These are phyloP conservation scores for Carabus problematicus DNA, from an alignment of 2,888 invertebrate genomes.

Conservation along the genomic window DNA sequence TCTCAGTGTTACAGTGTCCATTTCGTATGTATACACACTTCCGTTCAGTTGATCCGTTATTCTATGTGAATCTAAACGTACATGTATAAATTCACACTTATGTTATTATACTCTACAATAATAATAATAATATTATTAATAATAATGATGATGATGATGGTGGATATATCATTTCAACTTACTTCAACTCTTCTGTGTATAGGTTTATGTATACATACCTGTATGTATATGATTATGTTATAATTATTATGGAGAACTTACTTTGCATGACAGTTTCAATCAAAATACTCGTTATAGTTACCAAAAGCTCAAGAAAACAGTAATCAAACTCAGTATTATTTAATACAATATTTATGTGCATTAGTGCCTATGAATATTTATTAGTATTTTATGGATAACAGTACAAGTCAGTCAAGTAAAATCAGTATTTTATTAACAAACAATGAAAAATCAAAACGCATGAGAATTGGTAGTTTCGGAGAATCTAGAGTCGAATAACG, in stretches of 20 bases:
- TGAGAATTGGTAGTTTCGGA: too few species aligned
- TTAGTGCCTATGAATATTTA: conserved; percentile 39
- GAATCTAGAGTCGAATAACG: too few species aligned
- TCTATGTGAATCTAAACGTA: too few species aligned
- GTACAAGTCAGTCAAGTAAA: conserved; percentile 40
- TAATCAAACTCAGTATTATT: conserved; percentile 42
- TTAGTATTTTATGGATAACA: conserved; percentile 42
- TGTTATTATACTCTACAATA: too few species aligned
- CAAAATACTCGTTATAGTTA: conserved; percentile 41
- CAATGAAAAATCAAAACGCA: conserved; percentile 10
- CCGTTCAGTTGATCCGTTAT: neutral
- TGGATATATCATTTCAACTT: neutral
- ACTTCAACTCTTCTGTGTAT: neutral
- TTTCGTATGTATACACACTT: neutral
- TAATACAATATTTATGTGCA: conserved; percentile 42
- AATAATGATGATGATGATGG: too few species aligned
- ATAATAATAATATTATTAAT: too few species aligned
- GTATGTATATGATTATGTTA: too few species aligned
- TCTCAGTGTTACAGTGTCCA: neutral
- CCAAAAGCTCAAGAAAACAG: conserved; percentile 41
- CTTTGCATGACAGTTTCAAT: conserved; percentile 6
- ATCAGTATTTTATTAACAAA: conserved; percentile 38
- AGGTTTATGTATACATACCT: too few species aligned
- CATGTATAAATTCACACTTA: too few species aligned
- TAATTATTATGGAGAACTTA: neutral